Evolutionary conservation across 2,888 invertebrate genomes (phyloP), one percentile per base, ranked within the genome.

Genomic region (Phaonia tiefii): DNA sequence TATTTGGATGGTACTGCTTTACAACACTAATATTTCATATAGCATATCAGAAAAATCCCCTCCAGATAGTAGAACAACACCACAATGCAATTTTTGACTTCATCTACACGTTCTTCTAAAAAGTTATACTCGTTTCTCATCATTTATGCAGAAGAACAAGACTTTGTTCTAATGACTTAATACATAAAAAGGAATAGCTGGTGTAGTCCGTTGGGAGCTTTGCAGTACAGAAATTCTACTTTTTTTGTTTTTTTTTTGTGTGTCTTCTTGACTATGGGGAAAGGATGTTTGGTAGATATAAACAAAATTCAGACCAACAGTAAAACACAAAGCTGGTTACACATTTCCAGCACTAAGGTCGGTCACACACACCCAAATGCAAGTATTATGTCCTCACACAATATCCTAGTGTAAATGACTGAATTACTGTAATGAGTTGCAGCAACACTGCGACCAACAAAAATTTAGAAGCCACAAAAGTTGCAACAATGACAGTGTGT

Each of bases 251-350:
- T 49, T 20, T 20, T 5, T 37, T 22, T 54, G 22, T 54, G 13
- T 22, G 54, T 25, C 11, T 10, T 3, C 25, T n/a, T 51, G 11
- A 22, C 54, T 54, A 13, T 54, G 54, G 54, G 54, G 54, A 25
- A 54, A 54, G 10, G 1, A 25, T 54, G 54, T 54, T 22, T 54
- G 25, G 25, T 54, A 66, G 15, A 58, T 46, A 49, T 70, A 65
- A 5, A 54, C n/a, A n/a, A n/a, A n/a, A n/a, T n/a, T n/a, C n/a
- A n/a, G n/a, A n/a, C n/a, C n/a, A n/a, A n/a, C n/a, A n/a, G n/a
- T n/a, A n/a, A n/a, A n/a, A n/a, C n/a, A n/a, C n/a, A n/a, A n/a
- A n/a, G n/a, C n/a, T n/a, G n/a, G n/a, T n/a, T n/a, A n/a, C n/a
- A n/a, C n/a, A n/a, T n/a, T n/a, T n/a, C n/a, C n/a, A n/a, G n/a